Conservation (phyloP, 2,113 vertebrate species). For the Vireo altiloquus region DNA sequence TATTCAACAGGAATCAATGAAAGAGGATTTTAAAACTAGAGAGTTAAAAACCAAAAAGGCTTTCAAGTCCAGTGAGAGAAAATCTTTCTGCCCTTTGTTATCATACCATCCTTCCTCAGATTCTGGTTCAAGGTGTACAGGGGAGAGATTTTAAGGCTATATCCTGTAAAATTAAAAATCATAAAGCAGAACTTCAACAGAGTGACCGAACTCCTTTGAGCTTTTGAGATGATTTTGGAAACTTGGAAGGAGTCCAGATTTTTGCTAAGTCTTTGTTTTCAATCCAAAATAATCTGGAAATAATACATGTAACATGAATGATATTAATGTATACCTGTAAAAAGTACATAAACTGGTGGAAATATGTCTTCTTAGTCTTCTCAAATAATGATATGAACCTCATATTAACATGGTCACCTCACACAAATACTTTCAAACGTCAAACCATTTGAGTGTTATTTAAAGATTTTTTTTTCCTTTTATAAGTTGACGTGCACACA, state of each 20-base stretch:
- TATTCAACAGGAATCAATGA: not conserved
- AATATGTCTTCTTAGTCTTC: not conserved
- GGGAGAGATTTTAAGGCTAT: not conserved
- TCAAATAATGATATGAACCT: not conserved
- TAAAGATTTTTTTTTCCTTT: not conserved
- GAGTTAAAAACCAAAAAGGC: not conserved
- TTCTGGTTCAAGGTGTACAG: not conserved
- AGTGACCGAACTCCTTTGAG: not conserved
- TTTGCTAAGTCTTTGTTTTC: slow-evolving; percentile 42
- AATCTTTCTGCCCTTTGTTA: not conserved
- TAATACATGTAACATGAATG: slow-evolving; percentile 6
- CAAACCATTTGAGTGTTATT: not conserved
- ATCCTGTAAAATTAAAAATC: slow-evolving; percentile 7
- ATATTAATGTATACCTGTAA: not conserved
- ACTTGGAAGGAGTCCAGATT: slow-evolving; percentile 25
- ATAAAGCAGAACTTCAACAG: not conserved
- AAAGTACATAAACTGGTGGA: not conserved
- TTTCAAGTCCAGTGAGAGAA: not conserved
- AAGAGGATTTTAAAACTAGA: not conserved
- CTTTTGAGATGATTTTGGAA: slow-evolving; percentile 7
- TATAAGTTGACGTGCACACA: accelerated
- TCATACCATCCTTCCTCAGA: not conserved
- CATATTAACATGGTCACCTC: not conserved
- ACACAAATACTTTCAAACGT: not conserved
- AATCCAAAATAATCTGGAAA: slow-evolving; percentile 42